These are phyloP conservation scores for Tarsius wallacei DNA, from an alignment of 2,797 vertebrate species.

Conservation along the genomic window DNA sequence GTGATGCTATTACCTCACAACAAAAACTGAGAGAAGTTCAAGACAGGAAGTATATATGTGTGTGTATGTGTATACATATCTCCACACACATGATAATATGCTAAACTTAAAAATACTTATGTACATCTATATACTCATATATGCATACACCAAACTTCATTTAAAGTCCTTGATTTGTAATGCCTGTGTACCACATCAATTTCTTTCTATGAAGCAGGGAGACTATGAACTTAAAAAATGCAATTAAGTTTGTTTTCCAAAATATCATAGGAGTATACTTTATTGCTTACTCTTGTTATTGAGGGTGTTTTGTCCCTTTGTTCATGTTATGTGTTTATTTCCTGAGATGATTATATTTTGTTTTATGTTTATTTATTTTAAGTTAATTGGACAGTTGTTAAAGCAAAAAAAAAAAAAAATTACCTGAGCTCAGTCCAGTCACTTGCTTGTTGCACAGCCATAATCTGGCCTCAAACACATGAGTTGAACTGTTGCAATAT, in stretches of 20 bases:
- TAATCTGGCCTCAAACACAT: not conserved
- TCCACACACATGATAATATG: not conserved
- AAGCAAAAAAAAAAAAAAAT: not conserved
- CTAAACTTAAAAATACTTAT: not conserved
- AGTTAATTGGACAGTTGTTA: not conserved
- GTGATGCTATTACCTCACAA: not conserved
- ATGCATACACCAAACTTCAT: not conserved
- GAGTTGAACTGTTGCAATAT: not conserved
- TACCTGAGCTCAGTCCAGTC: not conserved
- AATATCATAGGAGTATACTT: not conserved
- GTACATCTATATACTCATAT: not conserved
- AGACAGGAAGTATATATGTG: not conserved
- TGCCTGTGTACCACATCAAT: not conserved
- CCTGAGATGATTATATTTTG: not conserved
- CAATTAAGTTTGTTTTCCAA: not conserved
- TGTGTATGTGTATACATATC: not conserved
- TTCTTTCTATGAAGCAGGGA: not conserved
- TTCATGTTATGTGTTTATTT: not conserved
- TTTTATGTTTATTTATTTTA: not conserved
- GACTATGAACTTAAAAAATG: not conserved
- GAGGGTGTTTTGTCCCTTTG: not conserved
- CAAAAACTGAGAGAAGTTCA: conserved; percentile 10
- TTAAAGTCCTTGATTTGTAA: not conserved
- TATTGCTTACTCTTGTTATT: not conserved
- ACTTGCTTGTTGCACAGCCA: not conserved